Evolutionary conservation across 2,113 vertebrate genomes (phyloP).

Genomic region (Synchiropus splendidus): DNA sequence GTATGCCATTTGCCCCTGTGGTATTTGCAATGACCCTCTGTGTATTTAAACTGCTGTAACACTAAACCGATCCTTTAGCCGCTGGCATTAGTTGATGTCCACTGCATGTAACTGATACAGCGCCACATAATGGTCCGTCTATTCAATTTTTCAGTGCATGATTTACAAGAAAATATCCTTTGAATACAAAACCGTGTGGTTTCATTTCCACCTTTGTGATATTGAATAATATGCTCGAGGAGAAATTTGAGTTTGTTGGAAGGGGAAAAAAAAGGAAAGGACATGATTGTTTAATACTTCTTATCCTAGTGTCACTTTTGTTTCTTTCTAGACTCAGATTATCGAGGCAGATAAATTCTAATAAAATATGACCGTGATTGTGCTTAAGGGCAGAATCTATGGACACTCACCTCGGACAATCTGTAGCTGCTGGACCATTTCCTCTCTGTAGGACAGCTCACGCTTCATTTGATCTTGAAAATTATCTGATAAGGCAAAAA

Average conservation of each 20-base stretch:
- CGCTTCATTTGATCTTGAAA: constrained; percentile 99
- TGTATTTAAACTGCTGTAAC: constrained; percentile 63
- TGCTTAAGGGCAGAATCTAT: neutral
- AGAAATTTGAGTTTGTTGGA: neutral
- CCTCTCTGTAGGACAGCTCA: constrained; percentile 93
- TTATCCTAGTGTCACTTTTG: no score
- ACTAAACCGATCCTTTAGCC: constrained; percentile 56
- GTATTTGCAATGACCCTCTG: constrained; percentile 59
- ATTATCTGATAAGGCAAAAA: constrained; percentile 80
- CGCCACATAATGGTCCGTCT: constrained; percentile 51
- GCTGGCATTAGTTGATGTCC: constrained; percentile 54
- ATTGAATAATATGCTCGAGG: constrained; percentile 25
- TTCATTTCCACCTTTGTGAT: constrained; percentile 37
- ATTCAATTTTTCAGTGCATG: constrained; percentile 55
- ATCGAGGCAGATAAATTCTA: neutral
- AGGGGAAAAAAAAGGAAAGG: constrained; percentile 2
- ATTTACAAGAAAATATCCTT: constrained; percentile 57
- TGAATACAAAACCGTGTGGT: constrained; percentile 47
- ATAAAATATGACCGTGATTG: no score
- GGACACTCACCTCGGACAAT: constrained; percentile 84
- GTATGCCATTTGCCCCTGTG: constrained; percentile 36
- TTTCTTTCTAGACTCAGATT: neutral
- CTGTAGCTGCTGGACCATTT: constrained; percentile 98
- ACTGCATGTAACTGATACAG: constrained; percentile 62
- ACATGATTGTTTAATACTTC: no score